Conservation (phyloP, 1,140 invertebrate species). For the Lepidostoma basale region DNA sequence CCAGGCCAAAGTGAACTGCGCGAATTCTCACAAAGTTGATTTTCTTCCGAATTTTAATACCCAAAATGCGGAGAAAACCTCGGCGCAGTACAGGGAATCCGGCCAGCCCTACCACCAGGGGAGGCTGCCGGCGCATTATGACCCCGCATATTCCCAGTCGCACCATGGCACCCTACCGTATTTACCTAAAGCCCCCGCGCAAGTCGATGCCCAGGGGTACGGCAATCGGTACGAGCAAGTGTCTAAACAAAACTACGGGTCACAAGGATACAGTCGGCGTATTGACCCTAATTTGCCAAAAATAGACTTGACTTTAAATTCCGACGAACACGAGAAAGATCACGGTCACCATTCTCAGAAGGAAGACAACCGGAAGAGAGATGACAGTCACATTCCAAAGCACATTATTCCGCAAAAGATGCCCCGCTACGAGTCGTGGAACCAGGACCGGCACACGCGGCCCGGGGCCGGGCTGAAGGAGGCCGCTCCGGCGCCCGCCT, state of each 20-base stretch:
- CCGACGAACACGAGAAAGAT: slow-evolving; percentile 50
- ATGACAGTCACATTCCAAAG: slow-evolving; percentile 51
- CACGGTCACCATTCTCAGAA: slow-evolving; percentile 50
- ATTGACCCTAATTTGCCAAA: slow-evolving; percentile 54
- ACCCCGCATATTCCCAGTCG: neutral
- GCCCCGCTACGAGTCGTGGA: slow-evolving; percentile 57
- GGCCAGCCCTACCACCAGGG: neutral
- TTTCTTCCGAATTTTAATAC: slow-evolving; percentile 71
- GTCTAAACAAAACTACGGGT: slow-evolving; percentile 46
- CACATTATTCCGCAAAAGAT: slow-evolving; percentile 58
- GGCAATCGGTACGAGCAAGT: slow-evolving; percentile 41
- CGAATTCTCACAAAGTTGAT: slow-evolving; percentile 71
- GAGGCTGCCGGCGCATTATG: slow-evolving; percentile 14
- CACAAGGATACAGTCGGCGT: slow-evolving; percentile 41
- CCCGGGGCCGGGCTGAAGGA: slow-evolving; percentile 21
- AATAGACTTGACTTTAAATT: slow-evolving; percentile 57
- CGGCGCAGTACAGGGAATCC: slow-evolving; percentile 22
- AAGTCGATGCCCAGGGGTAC: slow-evolving; percentile 29
- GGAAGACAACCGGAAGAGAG: slow-evolving; percentile 53
- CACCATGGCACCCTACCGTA: slow-evolving; percentile 30
- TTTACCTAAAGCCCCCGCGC: slow-evolving; percentile 29
- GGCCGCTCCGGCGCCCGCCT: neutral
- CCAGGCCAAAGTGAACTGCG: slow-evolving; percentile 48
- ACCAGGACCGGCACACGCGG: slow-evolving; percentile 50
- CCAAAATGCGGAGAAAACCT: slow-evolving; percentile 39